Percentiles rank a stretch among this genome's conserved stretches.
Conservation (phyloP, 2,113 vertebrate species). For the Gavia stellata region DNA sequence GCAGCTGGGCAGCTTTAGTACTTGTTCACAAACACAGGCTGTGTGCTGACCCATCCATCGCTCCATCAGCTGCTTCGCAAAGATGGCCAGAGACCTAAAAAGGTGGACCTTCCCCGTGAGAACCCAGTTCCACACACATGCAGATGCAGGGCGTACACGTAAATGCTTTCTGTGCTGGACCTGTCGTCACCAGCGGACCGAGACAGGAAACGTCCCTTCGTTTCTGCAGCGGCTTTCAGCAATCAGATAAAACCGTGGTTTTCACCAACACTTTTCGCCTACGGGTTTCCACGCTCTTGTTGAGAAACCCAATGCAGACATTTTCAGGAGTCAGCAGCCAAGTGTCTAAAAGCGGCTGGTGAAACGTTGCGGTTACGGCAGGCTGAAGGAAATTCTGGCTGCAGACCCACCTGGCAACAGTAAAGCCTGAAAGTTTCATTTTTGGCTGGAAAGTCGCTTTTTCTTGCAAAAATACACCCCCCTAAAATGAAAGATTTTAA, state of each 20-base stretch:
- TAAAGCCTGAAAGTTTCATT: neutral
- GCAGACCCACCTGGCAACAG: neutral
- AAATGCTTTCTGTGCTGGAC: neutral
- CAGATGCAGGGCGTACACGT: fast-evolving
- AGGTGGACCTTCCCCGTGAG: fast-evolving
- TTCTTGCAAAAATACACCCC: neutral
- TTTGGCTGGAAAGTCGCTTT: neutral
- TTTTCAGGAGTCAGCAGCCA: neutral
- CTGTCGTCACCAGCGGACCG: fast-evolving
- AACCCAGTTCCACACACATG: neutral
- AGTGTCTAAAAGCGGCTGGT: neutral
- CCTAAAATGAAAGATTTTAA: neutral
- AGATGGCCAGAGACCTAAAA: neutral
- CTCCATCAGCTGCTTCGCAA: neutral
- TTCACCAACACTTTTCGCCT: neutral
- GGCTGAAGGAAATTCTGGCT: neutral
- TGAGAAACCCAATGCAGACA: neutral
- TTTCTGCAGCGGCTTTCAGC: neutral
- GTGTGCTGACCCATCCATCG: neutral
- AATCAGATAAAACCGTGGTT: neutral
- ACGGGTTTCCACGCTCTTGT: neutral
- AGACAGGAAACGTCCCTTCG: fast-evolving
- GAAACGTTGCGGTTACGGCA: neutral
- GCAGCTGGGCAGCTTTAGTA: neutral
- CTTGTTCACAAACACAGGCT: neutral